Conservation (phyloP, 2,888 invertebrate genomes). For the Graphium colonna region DNA sequence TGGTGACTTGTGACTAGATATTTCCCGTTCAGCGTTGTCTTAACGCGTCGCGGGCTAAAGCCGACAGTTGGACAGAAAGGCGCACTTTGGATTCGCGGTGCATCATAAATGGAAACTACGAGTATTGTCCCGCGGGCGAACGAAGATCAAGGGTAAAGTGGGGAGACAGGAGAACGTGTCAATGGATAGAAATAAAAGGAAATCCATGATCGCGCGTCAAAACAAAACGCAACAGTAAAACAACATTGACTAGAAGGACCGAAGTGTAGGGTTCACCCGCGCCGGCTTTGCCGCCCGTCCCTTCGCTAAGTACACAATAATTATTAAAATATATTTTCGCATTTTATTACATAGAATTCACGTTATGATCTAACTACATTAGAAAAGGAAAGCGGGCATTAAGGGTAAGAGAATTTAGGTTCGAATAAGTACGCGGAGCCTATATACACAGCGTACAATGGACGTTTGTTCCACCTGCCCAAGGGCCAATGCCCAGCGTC, state of each 20-base stretch:
- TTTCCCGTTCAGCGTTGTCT: constrained; percentile 18
- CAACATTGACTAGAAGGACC: constrained; percentile 39
- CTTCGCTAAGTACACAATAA: constrained; percentile 77
- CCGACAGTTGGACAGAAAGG: constrained; percentile 41
- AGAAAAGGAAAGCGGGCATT: constrained; percentile 76
- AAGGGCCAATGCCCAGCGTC: constrained; percentile 47
- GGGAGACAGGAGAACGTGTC: constrained; percentile 23
- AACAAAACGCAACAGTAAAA: constrained; percentile 24
- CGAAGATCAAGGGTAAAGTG: constrained; percentile 32
- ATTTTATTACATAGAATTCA: constrained; percentile 80
- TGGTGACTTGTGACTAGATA: constrained; percentile 27
- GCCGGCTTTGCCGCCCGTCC: constrained; percentile 74
- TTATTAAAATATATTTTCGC: constrained; percentile 80
- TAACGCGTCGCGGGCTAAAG: constrained; percentile 13
- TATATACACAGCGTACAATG: constrained; percentile 79
- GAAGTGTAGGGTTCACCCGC: constrained; percentile 62
- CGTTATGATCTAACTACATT: constrained; percentile 78
- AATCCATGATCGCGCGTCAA: constrained; percentile 23
- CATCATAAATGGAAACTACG: constrained; percentile 54
- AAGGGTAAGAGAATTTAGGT: constrained; percentile 68
- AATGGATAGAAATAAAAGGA: constrained; percentile 29
- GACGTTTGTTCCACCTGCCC: constrained; percentile 70
- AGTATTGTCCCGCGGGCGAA: constrained; percentile 74
- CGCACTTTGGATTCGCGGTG: constrained; percentile 68
- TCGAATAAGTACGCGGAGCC: constrained; percentile 76